Base-by-base conservation (phyloP, 1,140 invertebrate genomes). In the Cydia pomonella region DNA sequence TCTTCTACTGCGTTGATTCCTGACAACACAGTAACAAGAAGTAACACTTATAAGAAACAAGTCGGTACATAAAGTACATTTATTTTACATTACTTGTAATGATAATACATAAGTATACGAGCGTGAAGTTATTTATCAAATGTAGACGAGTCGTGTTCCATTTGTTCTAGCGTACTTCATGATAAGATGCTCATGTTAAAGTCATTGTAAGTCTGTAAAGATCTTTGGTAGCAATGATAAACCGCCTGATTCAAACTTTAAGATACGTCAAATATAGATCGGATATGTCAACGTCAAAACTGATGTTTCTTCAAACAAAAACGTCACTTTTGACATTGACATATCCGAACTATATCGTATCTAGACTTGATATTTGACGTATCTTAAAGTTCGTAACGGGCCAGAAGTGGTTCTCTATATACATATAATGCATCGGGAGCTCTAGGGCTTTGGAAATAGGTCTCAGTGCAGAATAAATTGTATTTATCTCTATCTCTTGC, bases 401-500 rank as follows among this genome's bases (percentile, higher is more conserved):
- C n/a, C n/a, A n/a, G n/a, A n/a, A 69, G 33, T 33, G 64, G 4
- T 27, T 69, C 63, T n/a, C 63, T 29, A 5, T 53, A 13, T 29
- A 5, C 18, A 13, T 63, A 63, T 27, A 25, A 21, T 41, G 41
- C 64, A 38, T 38, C 29, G 13, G n/a, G n/a, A 18, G 29, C 6
- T 29, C n/a, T 38, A 69, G 63, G 13, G 63, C 13, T 66, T 66
- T 66, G 33, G 33, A 29, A 66, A 66, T 18, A 66, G 27, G 63
- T 29, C 29, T 10, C 6, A 69, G 64, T n/a, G 7, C 29, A 69
- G 41, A 69, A 69, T 21, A 69, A 69, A 69, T 38, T 38, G 12
- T 69, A 21, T 38, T 69, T 69, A 38, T n/a, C n/a, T 69, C 21
- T 38, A 69, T 69, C 64, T 69, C n/a, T 38, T n/a, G 53, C 76